Evolutionary conservation across 2,888 invertebrate species (phyloP), one percentile per base, ranked within the genome.

Genomic region (Orchesella flavescens): DNA sequence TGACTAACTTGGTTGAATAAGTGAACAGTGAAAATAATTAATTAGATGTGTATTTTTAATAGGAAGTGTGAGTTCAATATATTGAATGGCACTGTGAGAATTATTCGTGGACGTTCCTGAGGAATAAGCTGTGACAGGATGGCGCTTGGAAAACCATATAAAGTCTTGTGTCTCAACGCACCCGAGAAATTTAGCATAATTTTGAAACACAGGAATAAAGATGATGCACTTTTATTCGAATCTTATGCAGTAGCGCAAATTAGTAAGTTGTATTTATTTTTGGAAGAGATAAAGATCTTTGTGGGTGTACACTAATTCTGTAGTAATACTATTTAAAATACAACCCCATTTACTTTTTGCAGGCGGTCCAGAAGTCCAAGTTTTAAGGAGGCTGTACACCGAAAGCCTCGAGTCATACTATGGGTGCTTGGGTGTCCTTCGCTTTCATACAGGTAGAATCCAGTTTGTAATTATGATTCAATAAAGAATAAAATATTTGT

Each of bases 71-170:
- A 4, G 34, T 2, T 7, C 2, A 34, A 2, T 34, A 34, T 4
- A 34, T 7, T 34, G 34, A 34, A 34, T 34, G 34, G 34, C 34
- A 34, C 34, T 34, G 34, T 34, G 34, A 34, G 34, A 34, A 34
- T 34, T 34, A 7, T 34, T 34, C 34, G n/a, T n/a, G n/a, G n/a
- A n/a, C n/a, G n/a, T n/a, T 34, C 34, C 34, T 34, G 34, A 34
- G 34, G 34, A 7, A 34, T 34, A 4, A 34, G 34, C 1, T 12
- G 24, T 2, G n/a, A 2, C 24, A 19, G 66, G 44, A 97, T 97
- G 97, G 96, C 97, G 89, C 95, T 98, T 94, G 96, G 96, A 89
- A 97, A 97, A 91, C 94, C 95, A 87, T 97, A 96, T 91, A 94
- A 96, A 89, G 94, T 97, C 88, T 93, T 95, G 89, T 96, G 97